Base-by-base conservation (phyloP, 2,797 vertebrate genomes). In the Notolabrus celidotus region DNA sequence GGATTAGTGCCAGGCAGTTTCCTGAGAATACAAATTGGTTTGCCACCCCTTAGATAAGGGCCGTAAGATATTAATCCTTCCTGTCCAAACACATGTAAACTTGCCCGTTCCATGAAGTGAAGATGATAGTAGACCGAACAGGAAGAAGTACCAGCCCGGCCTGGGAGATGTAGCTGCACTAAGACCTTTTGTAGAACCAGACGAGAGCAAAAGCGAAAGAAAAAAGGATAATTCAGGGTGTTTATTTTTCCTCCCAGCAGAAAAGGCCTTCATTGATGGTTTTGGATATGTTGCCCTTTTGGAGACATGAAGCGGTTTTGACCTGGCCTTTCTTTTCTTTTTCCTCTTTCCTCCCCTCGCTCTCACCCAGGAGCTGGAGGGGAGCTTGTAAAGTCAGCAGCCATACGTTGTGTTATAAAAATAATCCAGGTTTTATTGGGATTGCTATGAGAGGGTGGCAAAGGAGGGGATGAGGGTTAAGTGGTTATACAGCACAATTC, bases 391-490 rank as follows among this genome's bases (percentile, higher is more conserved):
- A 92, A 92, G 89, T 92, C 92, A 89, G 89, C 81, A 90, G 86
- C 85, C 72, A 79, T 79, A 86, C 71, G 77, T 86, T 80, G 71
- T 71, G 76, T 87, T 92, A 89, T 89, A 90, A 92, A 92, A 94
- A 94, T 93, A 94, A 94, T 93, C 91, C 89, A 71, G 68, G 81
- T 91, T 94, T 94, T 93, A 93, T 89, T 93, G 86, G 88, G 88
- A 89, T 87, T 87, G 88, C 83, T 67, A 80, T 71, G 77, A 86
- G 86, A 79, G 56, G 77, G 56, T 77, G 86, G 72, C 55, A 73
- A 36, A 25, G 70, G 61, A 54, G 72, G 79, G 59, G 36, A 53
- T 49, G 52, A 39, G 82, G 77, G 75, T 85, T 88, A 91, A 87
- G 80, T 87, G 84, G 83, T 81, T 81, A 82, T 85, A 88, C 88